Base-by-base conservation (phyloP, 2,113 vertebrate species). In the Sorex araneus region DNA sequence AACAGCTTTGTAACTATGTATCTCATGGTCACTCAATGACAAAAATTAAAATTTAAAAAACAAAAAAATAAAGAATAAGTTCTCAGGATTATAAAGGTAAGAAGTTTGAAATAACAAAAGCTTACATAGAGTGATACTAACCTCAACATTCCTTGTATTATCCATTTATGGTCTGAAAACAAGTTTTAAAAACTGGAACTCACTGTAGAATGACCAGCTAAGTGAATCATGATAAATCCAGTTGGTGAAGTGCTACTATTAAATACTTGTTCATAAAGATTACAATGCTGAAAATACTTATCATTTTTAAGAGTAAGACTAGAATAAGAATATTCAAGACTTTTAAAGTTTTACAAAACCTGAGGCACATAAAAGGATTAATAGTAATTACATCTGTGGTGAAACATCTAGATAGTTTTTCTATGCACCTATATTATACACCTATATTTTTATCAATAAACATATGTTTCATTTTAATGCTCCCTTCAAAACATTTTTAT, bases 311-410 rank as follows among this genome's bases (percentile, higher is more conserved):
- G 77, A 77, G 21, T 54, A 85, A 81, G 1, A 47, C 0, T 30
- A 87, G 45, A 78, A 79, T 81, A 89, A 70, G 84, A 54, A 78
- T 69, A 36, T 92, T 85, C n/a, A 81, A 18, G 78, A 91, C 45
- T 84, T 77, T 82, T 70, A 81, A 16, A 94, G 10, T 91, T 74
- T 69, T 95, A 21, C 76, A 78, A 87, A 86, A 89, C 66, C 15
- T 43, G n/a, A 63, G 57, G 45, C 25, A 60, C 47, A 78, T 11
- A 74, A 96, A 92, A 85, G 3, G 66, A 16, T 32, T 76, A 64
- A 54, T 27, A 81, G 12, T 69, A 79, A 47, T 87, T 78, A 10
- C 63, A 66, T 66, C 34, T 12, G 9, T 1, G 15, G 2, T 32
- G 69, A 9, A 1, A 57, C 34, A 70, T 27, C 28, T 43, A 43